These are phyloP conservation scores for Trichonephila clavata DNA, from an alignment of 1,140 invertebrate genomes.

Conservation along the genomic window DNA sequence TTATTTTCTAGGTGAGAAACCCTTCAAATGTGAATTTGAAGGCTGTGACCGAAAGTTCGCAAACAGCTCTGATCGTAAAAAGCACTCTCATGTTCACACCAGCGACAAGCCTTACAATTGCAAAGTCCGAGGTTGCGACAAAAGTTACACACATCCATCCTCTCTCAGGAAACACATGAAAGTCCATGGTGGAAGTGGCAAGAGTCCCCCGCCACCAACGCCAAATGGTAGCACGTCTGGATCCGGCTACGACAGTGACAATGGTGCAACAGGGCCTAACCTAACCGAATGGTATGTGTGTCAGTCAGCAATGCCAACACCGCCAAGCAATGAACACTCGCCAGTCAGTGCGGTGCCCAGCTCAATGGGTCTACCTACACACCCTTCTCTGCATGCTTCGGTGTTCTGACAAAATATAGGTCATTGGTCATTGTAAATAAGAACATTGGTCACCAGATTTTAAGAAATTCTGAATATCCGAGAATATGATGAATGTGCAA, in stretches of 20 bases:
- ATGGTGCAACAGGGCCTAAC: slow-evolving; percentile 79
- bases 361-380: slow-evolving; percentile 80
- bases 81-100: slow-evolving; percentile 99
- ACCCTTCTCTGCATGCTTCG: slow-evolving; percentile 81
- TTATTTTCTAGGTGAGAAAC: slow-evolving; percentile 95
- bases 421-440: slow-evolving; percentile 11
- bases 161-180: slow-evolving; percentile 99
- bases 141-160: slow-evolving; percentile 99
- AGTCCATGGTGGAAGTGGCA: slow-evolving; percentile 87
- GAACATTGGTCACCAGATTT: not conserved
- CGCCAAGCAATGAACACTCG: slow-evolving; percentile 83
- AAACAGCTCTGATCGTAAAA: slow-evolving; percentile 99
- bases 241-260: slow-evolving; percentile 79
- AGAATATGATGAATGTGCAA: not conserved
- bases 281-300: slow-evolving; percentile 86
- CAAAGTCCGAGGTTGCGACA: slow-evolving; percentile 96
- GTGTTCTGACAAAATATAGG: slow-evolving; percentile 63
- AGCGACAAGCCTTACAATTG: slow-evolving; percentile 99
- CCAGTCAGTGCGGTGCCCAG: slow-evolving; percentile 71
- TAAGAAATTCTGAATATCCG: not conserved
- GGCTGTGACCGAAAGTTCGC: slow-evolving; percentile 98
- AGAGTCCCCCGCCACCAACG: slow-evolving; percentile 81
- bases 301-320: slow-evolving; percentile 83
- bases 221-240: slow-evolving; percentile 79
- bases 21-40: slow-evolving; percentile 98